A percentile compares a stretch with the other conserved stretches of the same genome.
Conservation (phyloP, 2,888 invertebrate genomes). For the Lepidocyrtinus sp. region DNA sequence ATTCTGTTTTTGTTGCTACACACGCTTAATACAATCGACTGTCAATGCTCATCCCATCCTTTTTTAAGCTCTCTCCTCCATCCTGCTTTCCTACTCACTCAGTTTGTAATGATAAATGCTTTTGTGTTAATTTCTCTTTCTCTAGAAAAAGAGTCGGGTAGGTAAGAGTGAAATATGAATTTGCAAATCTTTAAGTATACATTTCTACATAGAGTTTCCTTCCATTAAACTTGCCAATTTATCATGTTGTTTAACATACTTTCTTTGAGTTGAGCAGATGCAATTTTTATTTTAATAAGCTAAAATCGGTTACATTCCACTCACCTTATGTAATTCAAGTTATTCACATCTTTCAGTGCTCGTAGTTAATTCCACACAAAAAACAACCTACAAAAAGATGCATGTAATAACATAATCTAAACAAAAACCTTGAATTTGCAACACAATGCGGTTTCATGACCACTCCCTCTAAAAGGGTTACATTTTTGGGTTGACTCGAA, state of each 20-base stretch:
- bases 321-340: too few species aligned
- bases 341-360: too few species aligned
- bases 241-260: too few species aligned
- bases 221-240: too few species aligned
- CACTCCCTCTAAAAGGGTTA: conserved; percentile 51
- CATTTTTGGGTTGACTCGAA: not conserved
- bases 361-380: too few species aligned
- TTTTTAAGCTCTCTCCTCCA: not conserved
- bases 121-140: not conserved
- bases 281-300: too few species aligned
- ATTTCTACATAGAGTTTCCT: too few species aligned
- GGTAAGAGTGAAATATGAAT: not conserved
- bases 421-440: conserved; percentile 23
- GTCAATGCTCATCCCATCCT: conserved; percentile 27
- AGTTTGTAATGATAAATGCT: not conserved
- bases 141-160: not conserved
- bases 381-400: not conserved
- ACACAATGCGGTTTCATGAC: conserved; percentile 38
- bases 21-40: conserved; percentile 36
- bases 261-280: too few species aligned
- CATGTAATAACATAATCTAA: too few species aligned
- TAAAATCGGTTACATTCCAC: too few species aligned
- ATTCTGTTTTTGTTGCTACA: conserved; percentile 24
- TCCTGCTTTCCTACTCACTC: not conserved
- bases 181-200: too few species aligned